These are phyloP conservation scores for Oligia fasciuncula DNA, from an alignment of 2,888 invertebrate genomes.

Conservation along the genomic window DNA sequence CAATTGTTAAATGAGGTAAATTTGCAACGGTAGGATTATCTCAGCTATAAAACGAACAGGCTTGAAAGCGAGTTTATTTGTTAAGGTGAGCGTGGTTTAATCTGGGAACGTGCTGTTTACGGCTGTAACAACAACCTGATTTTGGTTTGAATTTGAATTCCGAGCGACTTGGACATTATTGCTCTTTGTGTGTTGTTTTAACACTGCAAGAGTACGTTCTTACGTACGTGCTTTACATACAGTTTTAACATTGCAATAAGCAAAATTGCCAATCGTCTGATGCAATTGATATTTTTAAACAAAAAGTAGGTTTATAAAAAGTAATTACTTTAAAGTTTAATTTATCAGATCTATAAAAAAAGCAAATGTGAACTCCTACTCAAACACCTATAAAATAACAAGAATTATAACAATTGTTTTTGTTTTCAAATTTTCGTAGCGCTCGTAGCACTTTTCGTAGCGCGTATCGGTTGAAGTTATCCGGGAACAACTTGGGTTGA, in stretches of 20 bases:
- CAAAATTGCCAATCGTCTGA: background rate
- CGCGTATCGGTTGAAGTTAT: background rate
- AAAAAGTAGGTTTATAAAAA: background rate
- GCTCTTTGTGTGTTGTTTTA: constrained; percentile 1
- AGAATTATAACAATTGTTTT: background rate
- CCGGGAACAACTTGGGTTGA: background rate
- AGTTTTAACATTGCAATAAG: background rate
- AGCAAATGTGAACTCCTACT: background rate
- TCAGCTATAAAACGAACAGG: constrained; percentile 50
- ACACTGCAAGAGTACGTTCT: background rate
- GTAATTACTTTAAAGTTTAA: background rate
- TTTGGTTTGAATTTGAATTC: constrained; percentile 38
- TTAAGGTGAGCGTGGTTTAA: constrained; percentile 53
- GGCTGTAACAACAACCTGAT: constrained; percentile 39
- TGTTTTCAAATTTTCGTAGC: constrained; percentile 11
- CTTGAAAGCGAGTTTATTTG: constrained; percentile 61
- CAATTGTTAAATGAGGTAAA: constrained; percentile 56
- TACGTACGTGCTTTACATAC: background rate
- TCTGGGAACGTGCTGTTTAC: constrained; percentile 54
- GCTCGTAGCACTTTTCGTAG: constrained; percentile 32
- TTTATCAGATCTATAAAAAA: background rate
- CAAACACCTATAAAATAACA: background rate
- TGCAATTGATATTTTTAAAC: no score
- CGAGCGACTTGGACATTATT: constrained; percentile 5
- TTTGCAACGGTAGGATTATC: constrained; percentile 56